Base-by-base conservation (phyloP, 2,113 vertebrate genomes). In the Oryzias woworae region DNA sequence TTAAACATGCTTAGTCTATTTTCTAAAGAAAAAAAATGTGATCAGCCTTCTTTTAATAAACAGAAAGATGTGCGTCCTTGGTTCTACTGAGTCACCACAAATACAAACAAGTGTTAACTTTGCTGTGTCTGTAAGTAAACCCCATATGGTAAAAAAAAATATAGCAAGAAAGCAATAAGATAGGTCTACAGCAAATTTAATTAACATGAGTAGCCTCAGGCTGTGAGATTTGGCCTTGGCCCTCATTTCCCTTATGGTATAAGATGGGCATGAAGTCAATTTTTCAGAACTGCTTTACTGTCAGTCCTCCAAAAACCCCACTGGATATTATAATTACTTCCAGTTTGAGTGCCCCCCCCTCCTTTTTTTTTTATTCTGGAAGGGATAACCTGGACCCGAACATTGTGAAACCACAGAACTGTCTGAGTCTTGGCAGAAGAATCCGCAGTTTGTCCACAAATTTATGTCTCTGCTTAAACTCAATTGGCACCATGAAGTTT, bases 281-380 rank as follows among this genome's bases (percentile, higher is more conserved):
- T 54, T 53, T 70, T 62, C n/a, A 65, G 55, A 47, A 23, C 23
- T 36, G 36, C 36, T 36, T 12, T 36, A 42, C 14, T 66, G 68
- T 81, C 56, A 66, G 66, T 45, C 17, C 15, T 53, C 62, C 55
- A 58, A 76, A 71, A 69, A 66, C 31, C 62, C 54, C 4, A n/a
- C 58, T 64, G 56, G 54, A 51, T 78, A 61, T 16, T 24, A 55
- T 84, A 73, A 82, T 86, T 80, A 77, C 58, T 71, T 54, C 18
- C 17, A 23, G 36, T 68, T 55, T 69, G 46, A 60, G 52, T 58
- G 69, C 56, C 42, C 51, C 12, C 12, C 45, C 48, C 43, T 49
- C 62, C 47, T 67, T 69, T 71, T 62, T 71, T 62, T 67, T 62
- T 64, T 69, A 66, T 50, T 2, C 6, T 18, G 16, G 20, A 17